These are phyloP conservation scores for Caenorhabditis sinica DNA, from an alignment of 2,888 invertebrate genomes.

Conservation along the genomic window DNA sequence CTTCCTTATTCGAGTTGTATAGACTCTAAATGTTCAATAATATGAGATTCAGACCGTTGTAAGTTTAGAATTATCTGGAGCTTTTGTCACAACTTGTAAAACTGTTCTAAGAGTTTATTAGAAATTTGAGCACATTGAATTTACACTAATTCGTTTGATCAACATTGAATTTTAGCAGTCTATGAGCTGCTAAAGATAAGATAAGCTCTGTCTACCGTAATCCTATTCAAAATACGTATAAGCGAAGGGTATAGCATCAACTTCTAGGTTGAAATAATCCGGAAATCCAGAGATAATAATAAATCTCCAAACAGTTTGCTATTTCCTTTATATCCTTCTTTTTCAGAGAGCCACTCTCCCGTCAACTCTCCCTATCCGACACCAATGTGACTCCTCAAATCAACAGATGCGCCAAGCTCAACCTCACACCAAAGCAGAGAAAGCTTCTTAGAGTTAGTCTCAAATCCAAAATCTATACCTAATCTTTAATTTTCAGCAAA, in stretches of 20 bases:
- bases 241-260: too few species aligned
- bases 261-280: too few species aligned
- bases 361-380: conserved; percentile 71
- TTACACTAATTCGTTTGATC: too few species aligned
- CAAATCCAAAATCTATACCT: not conserved
- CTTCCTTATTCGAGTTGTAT: not conserved
- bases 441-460: conserved; percentile 63
- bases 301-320: not conserved
- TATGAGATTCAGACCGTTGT: conserved; percentile 48
- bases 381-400: conserved; percentile 70
- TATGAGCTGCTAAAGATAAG: too few species aligned
- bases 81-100: too few species aligned
- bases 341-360: conserved; percentile 68
- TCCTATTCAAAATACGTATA: too few species aligned
- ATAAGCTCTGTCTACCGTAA: too few species aligned
- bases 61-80: conserved; percentile 31
- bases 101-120: not conserved
- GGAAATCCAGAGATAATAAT: too few species aligned
- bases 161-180: too few species aligned
- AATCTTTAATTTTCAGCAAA: conserved; percentile 62
- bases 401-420: conserved; percentile 60
- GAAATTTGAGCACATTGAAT: too few species aligned
- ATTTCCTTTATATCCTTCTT: not conserved
- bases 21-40: conserved; percentile 43
- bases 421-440: conserved; percentile 67